Conservation (phyloP, 1,140 invertebrate genomes). For the Elymnias hypermnestra region DNA sequence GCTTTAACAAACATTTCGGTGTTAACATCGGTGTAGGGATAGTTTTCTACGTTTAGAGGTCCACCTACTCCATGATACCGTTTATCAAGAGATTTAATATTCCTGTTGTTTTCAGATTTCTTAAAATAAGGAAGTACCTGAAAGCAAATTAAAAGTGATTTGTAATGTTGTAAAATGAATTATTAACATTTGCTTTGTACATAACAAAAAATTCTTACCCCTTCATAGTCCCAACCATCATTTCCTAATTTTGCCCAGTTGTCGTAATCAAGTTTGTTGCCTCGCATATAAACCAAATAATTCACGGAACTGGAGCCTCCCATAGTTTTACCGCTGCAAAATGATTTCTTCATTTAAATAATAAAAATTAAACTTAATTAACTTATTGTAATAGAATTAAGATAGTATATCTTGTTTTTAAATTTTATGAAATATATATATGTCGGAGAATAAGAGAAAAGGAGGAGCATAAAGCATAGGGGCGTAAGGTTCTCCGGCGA, state of each 20-base stretch:
- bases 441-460: too few species aligned
- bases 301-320: constrained; percentile 87
- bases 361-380: too few species aligned
- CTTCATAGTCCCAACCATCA: constrained; percentile 87
- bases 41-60: constrained; percentile 79
- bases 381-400: too few species aligned
- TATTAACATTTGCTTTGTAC: background rate
- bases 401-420: background rate
- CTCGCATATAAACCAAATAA: constrained; percentile 88
- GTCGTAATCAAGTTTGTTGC: constrained; percentile 86
- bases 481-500: too few species aligned
- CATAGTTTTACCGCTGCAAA: constrained; percentile 75
- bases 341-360: background rate
- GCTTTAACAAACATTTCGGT: constrained; percentile 75
- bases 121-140: constrained; percentile 87
- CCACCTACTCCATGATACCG: constrained; percentile 78
- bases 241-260: constrained; percentile 81
- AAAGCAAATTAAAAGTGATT: constrained; percentile 28
- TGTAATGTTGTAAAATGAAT: background rate
- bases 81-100: constrained; percentile 62
- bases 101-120: constrained; percentile 84
- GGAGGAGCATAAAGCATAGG: too few species aligned
- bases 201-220: constrained; percentile 58
- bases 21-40: constrained; percentile 78
- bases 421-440: too few species aligned